Evolutionary conservation across 2,113 vertebrate species (phyloP), one percentile per base, ranked within the genome.

Genomic region (Odontophorus gujanensis): DNA sequence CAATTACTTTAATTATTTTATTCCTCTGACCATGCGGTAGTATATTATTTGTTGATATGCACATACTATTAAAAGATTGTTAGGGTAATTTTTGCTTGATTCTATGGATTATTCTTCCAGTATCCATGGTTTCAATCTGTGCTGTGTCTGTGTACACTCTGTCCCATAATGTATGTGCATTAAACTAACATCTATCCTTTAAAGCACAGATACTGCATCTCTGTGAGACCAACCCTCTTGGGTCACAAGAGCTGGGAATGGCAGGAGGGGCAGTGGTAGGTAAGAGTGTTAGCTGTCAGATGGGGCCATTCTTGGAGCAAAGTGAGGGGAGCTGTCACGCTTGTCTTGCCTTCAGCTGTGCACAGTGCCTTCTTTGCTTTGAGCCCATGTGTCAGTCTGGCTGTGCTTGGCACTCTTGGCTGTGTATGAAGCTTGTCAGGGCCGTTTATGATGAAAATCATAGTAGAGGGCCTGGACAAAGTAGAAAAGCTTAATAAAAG

Each of bases 211-310:
- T 82, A 58, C 21, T 4, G 6, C 15, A 12, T 66, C 36, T 78
- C 13, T 34, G 0, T 17, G 67, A 51, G 11, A 38, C 13, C n/a
- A 84, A 3, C 24, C 3, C 34, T 61, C 34, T 14, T 20, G 28
- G 25, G 38, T 50, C 6, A 0, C 45, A 18, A 16, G n/a, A 8
- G n/a, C 30, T 0, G 0, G 50, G 36, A 50, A 21, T 50, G 30
- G 47, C 71, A 45, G 51, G 51, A 65, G 43, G 42, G 48, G 10
- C 1, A 1, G 51, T 32, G 38, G 18, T 43, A 43, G 61, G 13
- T 66, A 71, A 48, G 11, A 55, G 16, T 74, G 42, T 19, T 15
- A 61, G 25, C 42, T 91, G 61, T 71, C 62, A 76, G 34, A 34
- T 3, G 25, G 38, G 12, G 25, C 48, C 69, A 19, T 28, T 80